Evolutionary conservation across 2,797 vertebrate species (phyloP), one percentile per base, ranked within the genome.

Genomic region (Babyrousa celebensis): DNA sequence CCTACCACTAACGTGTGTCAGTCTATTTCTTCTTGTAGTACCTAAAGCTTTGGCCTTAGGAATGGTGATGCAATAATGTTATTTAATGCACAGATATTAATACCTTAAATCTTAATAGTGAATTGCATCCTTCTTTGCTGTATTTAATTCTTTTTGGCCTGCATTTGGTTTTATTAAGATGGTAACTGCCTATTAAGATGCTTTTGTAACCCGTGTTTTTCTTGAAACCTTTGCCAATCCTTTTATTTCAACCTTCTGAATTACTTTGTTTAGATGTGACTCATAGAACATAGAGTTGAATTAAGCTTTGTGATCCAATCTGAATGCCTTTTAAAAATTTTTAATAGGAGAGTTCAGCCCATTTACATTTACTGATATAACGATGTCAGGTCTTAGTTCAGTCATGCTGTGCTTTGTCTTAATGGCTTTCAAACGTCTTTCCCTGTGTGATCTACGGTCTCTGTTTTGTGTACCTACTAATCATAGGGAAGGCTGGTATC

Each of bases 181-280:
- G 71, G 56, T 43, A 54, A 70, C 40, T 12, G 80, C 60, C 56
- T 79, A 79, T 58, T 58, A 23, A 79, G 77, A 58, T 95, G 84
- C 85, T 43, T 89, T 92, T 94, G 82, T 70, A 40, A 89, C 96
- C 85, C 86, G 18, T 12, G 15, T 82, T 97, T 87, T 85, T 85
- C 89, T 77, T 54, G 20, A 94, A 89, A 85, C 9, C 74, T 63
- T 58, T 74, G 32, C 71, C 40, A 56, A 14, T 36, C 36, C 48
- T 77, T 83, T 78, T n/a, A 70, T 58, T 63, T 86, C 71, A 86
- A 0, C 43, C 68, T 56, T 95, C 77, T 62, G 82, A 91, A 63
- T 92, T 29, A 72, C 83, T 89, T 52, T 43, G 36, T 82, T 85
- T 77, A 70, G 25, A 2, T 32, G 56, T 88, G 88, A 92, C 88